A percentile compares a stretch with the other conserved stretches of the same genome.
Conservation (phyloP, 1,140 invertebrate genomes). For the Drepana arcuata region DNA sequence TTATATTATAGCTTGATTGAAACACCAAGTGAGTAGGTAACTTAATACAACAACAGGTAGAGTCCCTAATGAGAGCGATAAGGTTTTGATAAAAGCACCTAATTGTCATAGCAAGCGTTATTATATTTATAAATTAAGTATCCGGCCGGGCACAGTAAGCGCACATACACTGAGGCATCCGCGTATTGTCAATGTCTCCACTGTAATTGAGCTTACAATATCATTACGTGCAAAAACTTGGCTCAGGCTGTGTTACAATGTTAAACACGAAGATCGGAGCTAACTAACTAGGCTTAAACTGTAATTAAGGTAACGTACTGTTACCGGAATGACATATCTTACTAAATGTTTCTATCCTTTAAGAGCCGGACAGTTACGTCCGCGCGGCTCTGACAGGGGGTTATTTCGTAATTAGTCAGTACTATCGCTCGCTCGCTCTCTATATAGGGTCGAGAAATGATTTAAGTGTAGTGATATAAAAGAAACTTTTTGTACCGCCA, state of each 20-base stretch:
- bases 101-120: slow-evolving; percentile 19
- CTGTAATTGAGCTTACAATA: slow-evolving; percentile 35
- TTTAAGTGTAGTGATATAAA: slow-evolving; percentile 33
- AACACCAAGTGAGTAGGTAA: too few relatives aligned
- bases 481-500: too few relatives aligned
- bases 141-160: slow-evolving; percentile 22
- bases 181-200: slow-evolving; percentile 16
- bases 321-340: slow-evolving; percentile 60
- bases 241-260: slow-evolving; percentile 38
- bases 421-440: slow-evolving; percentile 26
- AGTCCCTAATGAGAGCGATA: slow-evolving; percentile 6
- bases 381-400: slow-evolving; percentile 21
- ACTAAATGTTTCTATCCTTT: slow-evolving; percentile 66
- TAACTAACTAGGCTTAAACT: slow-evolving; percentile 43
- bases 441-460: slow-evolving; percentile 42
- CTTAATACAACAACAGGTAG: too few relatives aligned
- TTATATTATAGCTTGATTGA: too few relatives aligned
- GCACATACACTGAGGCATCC: slow-evolving; percentile 16
- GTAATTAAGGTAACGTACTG: slow-evolving; percentile 57
- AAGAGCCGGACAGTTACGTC: slow-evolving; percentile 54
- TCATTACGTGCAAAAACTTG: slow-evolving; percentile 46
- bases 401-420: slow-evolving; percentile 60
- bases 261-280: slow-evolving; percentile 45
- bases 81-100: slow-evolving; percentile 12
- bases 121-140: slow-evolving; percentile 40